Evolutionary conservation across 2,113 vertebrate species (phyloP).

Genomic region (Pelvicachromis taeniatus): DNA sequence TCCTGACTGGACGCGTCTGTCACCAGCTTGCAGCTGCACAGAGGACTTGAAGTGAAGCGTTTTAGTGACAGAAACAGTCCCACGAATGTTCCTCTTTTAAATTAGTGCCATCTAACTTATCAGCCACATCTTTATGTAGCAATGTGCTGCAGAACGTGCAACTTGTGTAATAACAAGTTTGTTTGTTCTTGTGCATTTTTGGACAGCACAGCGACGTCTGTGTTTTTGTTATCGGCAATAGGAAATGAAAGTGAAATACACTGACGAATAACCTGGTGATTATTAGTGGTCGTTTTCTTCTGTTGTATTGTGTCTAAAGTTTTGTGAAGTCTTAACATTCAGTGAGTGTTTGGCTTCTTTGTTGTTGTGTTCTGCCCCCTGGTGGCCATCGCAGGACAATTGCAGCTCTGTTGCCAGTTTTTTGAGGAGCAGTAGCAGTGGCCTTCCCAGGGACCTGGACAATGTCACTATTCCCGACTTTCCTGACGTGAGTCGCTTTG

Average conservation of each 20-base stretch:
- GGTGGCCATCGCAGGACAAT: conserved; percentile 62
- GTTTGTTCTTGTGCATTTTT: background rate
- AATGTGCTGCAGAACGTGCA: background rate
- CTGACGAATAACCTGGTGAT: background rate
- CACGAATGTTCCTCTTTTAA: background rate
- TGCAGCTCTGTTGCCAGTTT: conserved; percentile 67
- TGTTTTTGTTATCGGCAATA: background rate
- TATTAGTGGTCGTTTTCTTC: background rate
- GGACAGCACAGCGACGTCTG: background rate
- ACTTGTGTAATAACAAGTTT: background rate
- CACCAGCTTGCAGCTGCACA: background rate
- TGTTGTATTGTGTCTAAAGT: background rate
- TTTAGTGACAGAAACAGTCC: background rate
- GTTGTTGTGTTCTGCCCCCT: conserved; percentile 37
- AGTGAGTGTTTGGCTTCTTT: background rate
- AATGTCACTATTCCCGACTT: conserved; percentile 70
- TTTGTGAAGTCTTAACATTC: background rate
- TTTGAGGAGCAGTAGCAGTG: conserved; percentile 52
- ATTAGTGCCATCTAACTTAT: background rate
- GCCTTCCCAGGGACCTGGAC: conserved; percentile 62
- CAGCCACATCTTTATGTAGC: background rate
- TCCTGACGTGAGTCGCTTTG: conserved; percentile 50
- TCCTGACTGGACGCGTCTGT: background rate
- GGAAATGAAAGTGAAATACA: background rate
- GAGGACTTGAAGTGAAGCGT: background rate